Percentiles rank a stretch among this genome's conserved stretches.
Evolutionary conservation across 2,888 invertebrate species (phyloP).

Genomic region (Cantharis flavilabris): DNA sequence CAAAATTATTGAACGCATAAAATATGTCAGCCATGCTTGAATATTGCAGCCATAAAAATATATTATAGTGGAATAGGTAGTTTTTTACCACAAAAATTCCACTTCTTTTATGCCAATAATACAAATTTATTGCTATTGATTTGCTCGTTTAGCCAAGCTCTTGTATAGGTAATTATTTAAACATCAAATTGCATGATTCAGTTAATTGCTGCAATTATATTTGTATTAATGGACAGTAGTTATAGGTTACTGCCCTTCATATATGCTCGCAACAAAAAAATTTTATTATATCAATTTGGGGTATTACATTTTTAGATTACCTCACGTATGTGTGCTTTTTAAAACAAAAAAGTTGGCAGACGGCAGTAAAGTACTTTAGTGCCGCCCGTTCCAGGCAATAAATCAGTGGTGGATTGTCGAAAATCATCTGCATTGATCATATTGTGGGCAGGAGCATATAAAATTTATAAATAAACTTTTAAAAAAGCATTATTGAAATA

Average conservation of each 20-base stretch:
- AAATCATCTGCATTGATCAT: too few relatives aligned
- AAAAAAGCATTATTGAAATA: too few relatives aligned
- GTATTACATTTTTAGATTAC: background rate
- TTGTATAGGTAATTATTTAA: background rate
- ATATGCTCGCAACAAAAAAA: background rate
- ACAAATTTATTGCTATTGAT: slow-evolving; percentile 1
- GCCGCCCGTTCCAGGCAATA: too few relatives aligned
- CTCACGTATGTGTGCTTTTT: too few relatives aligned
- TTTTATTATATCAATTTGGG: background rate
- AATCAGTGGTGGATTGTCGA: too few relatives aligned
- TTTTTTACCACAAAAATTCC: background rate
- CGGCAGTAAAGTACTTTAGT: too few relatives aligned
- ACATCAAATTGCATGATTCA: background rate
- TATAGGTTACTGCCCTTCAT: background rate
- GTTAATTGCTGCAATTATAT: background rate
- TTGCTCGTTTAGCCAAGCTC: background rate
- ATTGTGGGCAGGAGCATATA: too few relatives aligned
- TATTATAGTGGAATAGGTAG: background rate
- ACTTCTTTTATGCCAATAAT: background rate
- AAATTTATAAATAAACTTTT: too few relatives aligned
- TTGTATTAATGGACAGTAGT: background rate
- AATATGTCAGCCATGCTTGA: slow-evolving; percentile 1
- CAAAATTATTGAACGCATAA: slow-evolving; percentile 9
- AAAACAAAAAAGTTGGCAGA: too few relatives aligned
- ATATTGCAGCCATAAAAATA: slow-evolving; percentile 2